Conservation (phyloP, 2,888 invertebrate species). For the Cosmopolites sordidus region DNA sequence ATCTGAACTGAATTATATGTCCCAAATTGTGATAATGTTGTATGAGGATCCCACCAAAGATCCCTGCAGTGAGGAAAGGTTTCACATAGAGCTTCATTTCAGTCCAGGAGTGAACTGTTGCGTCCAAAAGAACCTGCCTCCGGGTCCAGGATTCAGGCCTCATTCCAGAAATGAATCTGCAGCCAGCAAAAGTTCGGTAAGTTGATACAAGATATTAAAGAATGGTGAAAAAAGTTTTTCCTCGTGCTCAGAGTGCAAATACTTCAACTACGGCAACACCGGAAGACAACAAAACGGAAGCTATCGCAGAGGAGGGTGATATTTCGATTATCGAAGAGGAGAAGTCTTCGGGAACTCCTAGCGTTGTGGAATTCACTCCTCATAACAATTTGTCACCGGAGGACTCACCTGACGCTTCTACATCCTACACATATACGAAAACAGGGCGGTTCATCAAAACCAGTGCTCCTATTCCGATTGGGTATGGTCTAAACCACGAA, state of each 20-base stretch:
- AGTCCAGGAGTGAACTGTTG: slow-evolving; percentile 98
- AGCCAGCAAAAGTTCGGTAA: slow-evolving; percentile 56
- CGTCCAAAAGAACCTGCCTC: slow-evolving; percentile 89
- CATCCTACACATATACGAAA: slow-evolving; percentile 10
- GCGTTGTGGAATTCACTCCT: slow-evolving; percentile 27
- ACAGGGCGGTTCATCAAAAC: slow-evolving; percentile 52
- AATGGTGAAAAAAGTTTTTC: background rate
- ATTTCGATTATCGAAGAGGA: slow-evolving; percentile 38
- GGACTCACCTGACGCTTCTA: slow-evolving; percentile 26
- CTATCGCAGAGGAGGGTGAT: slow-evolving; percentile 71
- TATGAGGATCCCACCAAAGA: slow-evolving; percentile 99
- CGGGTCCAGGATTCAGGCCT: slow-evolving; percentile 88
- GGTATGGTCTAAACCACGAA: slow-evolving; percentile 44
- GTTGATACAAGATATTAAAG: slow-evolving; percentile 26
- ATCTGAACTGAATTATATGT: slow-evolving; percentile 98
- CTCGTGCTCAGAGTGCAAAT: slow-evolving; percentile 54
- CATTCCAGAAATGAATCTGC: slow-evolving; percentile 83
- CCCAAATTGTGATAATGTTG: slow-evolving; percentile 96
- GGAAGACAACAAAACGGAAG: slow-evolving; percentile 44
- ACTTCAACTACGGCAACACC: slow-evolving; percentile 59
- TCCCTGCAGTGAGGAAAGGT: slow-evolving; percentile 84
- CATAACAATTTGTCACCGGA: slow-evolving; percentile 28
- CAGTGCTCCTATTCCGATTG: slow-evolving; percentile 75
- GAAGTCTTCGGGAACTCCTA: slow-evolving; percentile 29
- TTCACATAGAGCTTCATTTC: slow-evolving; percentile 98